Evolutionary conservation across 2,113 vertebrate species (phyloP), one percentile per base, ranked within the genome.

Genomic region (Mohoua ochrocephala): DNA sequence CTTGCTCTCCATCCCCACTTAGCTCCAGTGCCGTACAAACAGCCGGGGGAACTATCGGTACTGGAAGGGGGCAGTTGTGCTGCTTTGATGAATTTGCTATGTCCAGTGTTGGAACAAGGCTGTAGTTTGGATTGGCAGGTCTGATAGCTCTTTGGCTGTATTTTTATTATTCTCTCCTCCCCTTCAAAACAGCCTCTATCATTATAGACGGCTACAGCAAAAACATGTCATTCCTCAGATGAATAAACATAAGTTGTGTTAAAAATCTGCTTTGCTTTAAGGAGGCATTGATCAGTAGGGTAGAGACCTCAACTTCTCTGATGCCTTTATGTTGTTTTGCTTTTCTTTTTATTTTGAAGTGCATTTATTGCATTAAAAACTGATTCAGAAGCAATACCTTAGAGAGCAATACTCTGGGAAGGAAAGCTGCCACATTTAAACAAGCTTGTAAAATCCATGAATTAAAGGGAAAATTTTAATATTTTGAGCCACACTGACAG

Each of bases 251-350:
- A 74, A n/a, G 10, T 57, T 64, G 75, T 84, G 70, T n/a, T 84
- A 87, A 85, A 96, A 61, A 67, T 37, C 24, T 45, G 39, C 67
- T 31, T 13, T 53, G n/a, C 95, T 96, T 97, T 93, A 77, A 54
- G 70, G n/a, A 87, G 20, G 30, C 37, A 70, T 65, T 84, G 44
- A 37, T 85, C 49, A 23, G 6, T 42, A 93, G 65, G 22, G 31
- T 52, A 63, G 74, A 80, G 31, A 85, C 45, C 59, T 92, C 80
- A 64, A 31, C 7, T 91, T 78, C 27, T 35, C 57, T 94, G 77
- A 74, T 87, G 26, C 28, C 50, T 61, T 97, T 87, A 37, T 65
- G 54, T 70, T 91, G 31, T 68, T 96, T 75, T 90, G 5, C 41
- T 65, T 95, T 97, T 70, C 44, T 60, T 70, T 85, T 80, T 27